Percentiles rank a stretch among this genome's conserved stretches.
These are phyloP conservation scores for Eupristina koningsbergeri DNA, from an alignment of 1,140 invertebrate species.

Conservation along the genomic window DNA sequence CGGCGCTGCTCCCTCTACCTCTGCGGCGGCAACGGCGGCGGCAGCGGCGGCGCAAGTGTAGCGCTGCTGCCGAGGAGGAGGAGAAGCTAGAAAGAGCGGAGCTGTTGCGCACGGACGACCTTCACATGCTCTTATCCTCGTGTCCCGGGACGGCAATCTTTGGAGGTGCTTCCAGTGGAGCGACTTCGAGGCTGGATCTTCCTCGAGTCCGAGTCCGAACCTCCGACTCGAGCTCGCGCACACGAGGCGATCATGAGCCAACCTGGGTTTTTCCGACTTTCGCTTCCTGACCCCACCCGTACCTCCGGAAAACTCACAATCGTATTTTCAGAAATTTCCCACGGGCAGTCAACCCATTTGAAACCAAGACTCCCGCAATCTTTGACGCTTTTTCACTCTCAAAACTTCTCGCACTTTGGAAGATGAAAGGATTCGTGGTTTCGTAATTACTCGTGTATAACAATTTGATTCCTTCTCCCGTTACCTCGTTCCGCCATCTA, in stretches of 20 bases:
- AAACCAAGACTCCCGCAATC: no score
- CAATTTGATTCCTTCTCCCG: no score
- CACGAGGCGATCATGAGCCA: no score
- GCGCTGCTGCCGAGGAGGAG: background rate
- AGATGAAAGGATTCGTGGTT: no score
- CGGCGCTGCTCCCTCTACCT: constrained; percentile 15
- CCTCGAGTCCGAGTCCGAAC: no score
- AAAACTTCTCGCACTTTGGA: background rate
- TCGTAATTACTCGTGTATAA: background rate
- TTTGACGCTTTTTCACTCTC: background rate
- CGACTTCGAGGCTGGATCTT: no score
- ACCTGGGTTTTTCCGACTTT: background rate
- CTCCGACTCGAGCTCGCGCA: no score
- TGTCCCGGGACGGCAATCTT: background rate
- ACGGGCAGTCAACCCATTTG: no score
- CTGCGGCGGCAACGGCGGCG: background rate
- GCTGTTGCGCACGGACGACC: constrained; percentile 40
- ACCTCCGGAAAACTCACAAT: background rate
- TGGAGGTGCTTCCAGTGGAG: background rate
- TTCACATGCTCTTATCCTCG: constrained; percentile 14
- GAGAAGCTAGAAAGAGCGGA: constrained; percentile 30
- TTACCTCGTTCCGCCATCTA: no score
- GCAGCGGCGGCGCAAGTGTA: background rate
- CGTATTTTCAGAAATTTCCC: no score
- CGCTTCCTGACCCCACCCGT: background rate